These are phyloP conservation scores for Vandiemenella viatica DNA, from an alignment of 2,888 invertebrate genomes.

Conservation along the genomic window DNA sequence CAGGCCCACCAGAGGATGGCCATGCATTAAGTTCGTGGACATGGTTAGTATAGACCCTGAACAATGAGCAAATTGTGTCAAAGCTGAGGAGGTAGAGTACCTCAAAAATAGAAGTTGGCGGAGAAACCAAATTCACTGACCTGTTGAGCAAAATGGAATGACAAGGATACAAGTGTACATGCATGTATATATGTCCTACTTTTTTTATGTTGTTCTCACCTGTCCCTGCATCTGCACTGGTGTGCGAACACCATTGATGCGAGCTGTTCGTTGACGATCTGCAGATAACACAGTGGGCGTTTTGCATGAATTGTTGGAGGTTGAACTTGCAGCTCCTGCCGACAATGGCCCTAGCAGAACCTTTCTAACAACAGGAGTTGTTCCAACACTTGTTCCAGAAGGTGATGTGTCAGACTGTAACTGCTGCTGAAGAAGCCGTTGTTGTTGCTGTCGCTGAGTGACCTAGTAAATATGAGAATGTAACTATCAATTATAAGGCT, in stretches of 20 bases:
- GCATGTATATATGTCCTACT: too few species aligned
- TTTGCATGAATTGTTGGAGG: slow-evolving; percentile 17
- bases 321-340: neutral
- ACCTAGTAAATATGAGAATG: slow-evolving; percentile 36
- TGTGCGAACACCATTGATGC: slow-evolving; percentile 16
- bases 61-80: too few species aligned
- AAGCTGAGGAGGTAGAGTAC: too few species aligned
- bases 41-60: too few species aligned
- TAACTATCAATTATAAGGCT: too few species aligned
- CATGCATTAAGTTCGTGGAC: too few species aligned
- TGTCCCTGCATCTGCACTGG: slow-evolving; percentile 7
- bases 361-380: neutral
- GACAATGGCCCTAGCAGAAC: neutral
- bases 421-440: slow-evolving; percentile 39
- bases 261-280: slow-evolving; percentile 5
- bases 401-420: slow-evolving; percentile 22
- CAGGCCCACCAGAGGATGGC: too few species aligned
- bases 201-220: too few species aligned
- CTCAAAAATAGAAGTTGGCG: too few species aligned
- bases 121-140: too few species aligned
- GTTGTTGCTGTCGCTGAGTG: slow-evolving; percentile 49
- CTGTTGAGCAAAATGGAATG: too few species aligned
- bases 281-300: slow-evolving; percentile 1
- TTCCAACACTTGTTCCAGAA: slow-evolving; percentile 19
- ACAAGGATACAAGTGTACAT: too few species aligned